phyloP scores from a whole-genome alignment of 2,888 invertebrate species.

The Pinctada fucata region DNA sequence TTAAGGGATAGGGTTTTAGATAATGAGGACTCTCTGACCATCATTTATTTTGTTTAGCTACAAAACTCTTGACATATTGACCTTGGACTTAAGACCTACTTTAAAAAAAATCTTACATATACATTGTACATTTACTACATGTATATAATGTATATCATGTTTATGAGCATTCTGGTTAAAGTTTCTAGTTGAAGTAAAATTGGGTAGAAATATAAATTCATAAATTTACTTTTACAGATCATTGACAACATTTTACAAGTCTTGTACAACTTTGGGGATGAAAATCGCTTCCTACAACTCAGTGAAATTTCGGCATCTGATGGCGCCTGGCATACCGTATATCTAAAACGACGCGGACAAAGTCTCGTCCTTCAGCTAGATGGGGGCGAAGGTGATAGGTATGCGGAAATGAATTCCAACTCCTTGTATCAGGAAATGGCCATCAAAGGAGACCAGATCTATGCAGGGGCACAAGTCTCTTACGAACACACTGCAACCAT shows the following conservation, averaged over 20 bases:
- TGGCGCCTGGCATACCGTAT: conserved; percentile 97
- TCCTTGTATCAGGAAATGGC: conserved; percentile 42
- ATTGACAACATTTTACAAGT: conserved; percentile 92
- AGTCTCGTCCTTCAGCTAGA: conserved; percentile 94
- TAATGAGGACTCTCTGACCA: no score
- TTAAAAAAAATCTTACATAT: no score
- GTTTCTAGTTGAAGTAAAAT: no score
- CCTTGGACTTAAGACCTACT: no score
- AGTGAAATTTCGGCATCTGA: conserved; percentile 93
- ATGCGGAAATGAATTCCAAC: conserved; percentile 55
- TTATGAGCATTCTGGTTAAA: no score
- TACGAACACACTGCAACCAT: conserved; percentile 32
- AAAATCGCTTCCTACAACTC: conserved; percentile 85
- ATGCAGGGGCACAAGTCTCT: conserved; percentile 48
- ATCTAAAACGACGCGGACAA: conserved; percentile 92
- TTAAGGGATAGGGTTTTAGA: no score
- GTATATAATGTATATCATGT: no score
- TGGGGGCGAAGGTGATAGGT: conserved; percentile 89
- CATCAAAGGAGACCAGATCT: conserved; percentile 42
- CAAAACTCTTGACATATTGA: no score
- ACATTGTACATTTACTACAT: no score
- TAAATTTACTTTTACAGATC: conserved; percentile 80
- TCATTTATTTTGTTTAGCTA: no score
- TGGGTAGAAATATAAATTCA: no score
- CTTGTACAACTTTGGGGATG: conserved; percentile 93